A percentile compares a stretch with the other conserved stretches of the same genome.
Conservation (phyloP, 2,797 vertebrate species). For the Rhodeus uyekii region DNA sequence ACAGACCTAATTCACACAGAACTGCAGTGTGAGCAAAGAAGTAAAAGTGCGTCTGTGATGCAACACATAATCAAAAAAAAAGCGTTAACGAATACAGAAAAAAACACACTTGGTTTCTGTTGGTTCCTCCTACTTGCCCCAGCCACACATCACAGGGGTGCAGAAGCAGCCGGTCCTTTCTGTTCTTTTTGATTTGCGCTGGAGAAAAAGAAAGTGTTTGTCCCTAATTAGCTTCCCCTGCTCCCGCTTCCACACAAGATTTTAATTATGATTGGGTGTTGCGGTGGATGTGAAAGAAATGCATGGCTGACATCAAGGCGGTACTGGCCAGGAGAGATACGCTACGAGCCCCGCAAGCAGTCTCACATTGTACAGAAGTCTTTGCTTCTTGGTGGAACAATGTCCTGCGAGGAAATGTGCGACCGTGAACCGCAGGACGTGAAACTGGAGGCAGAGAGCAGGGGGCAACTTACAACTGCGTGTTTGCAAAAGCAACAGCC, state of each 20-base stretch:
- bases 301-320: slow-evolving; percentile 57
- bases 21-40: slow-evolving; percentile 25
- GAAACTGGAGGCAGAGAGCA: slow-evolving; percentile 18
- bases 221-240: slow-evolving; percentile 60
- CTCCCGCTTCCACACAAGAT: slow-evolving; percentile 68
- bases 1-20: slow-evolving; percentile 36
- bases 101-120: background rate
- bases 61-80: slow-evolving; percentile 52
- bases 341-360: slow-evolving; percentile 22
- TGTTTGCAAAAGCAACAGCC: slow-evolving; percentile 26
- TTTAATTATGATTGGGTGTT: slow-evolving; percentile 79
- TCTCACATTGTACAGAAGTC: slow-evolving; percentile 16
- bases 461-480: slow-evolving; percentile 16
- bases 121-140: slow-evolving; percentile 23
- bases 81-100: slow-evolving; percentile 20
- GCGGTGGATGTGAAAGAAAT: slow-evolving; percentile 69
- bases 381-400: slow-evolving; percentile 31
- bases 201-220: slow-evolving; percentile 55
- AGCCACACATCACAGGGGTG: slow-evolving; percentile 43
- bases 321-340: slow-evolving; percentile 47
- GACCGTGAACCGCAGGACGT: background rate
- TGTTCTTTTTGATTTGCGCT: slow-evolving; percentile 49
- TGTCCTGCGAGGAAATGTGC: slow-evolving; percentile 24
- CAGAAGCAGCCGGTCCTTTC: slow-evolving; percentile 36
- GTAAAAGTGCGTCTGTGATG: slow-evolving; percentile 50